Percentiles rank a stretch among this genome's conserved stretches.
Conservation (phyloP, 2,797 vertebrate genomes). For the Manis crassicaudata region DNA sequence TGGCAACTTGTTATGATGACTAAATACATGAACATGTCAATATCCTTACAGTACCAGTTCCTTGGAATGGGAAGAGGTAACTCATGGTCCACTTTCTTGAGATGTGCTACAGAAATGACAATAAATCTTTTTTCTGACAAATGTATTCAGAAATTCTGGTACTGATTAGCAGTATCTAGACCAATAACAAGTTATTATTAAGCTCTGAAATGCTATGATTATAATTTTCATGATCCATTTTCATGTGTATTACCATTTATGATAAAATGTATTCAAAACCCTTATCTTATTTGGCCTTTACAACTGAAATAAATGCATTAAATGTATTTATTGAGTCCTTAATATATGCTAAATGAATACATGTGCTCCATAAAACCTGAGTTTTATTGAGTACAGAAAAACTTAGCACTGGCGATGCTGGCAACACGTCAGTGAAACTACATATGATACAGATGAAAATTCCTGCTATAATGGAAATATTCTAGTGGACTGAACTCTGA, state of each 20-base stretch:
- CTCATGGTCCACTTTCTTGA: background rate
- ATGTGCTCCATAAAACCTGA: background rate
- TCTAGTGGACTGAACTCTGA: constrained; percentile 28
- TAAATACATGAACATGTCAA: constrained; percentile 43
- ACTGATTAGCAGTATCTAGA: background rate
- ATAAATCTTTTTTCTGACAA: constrained; percentile 30
- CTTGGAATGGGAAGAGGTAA: constrained; percentile 34
- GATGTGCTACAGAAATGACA: constrained; percentile 13
- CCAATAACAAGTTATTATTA: background rate
- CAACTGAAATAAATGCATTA: constrained; percentile 41
- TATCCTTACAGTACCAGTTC: constrained; percentile 34
- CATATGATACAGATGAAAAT: constrained; percentile 15
- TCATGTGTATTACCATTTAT: constrained; percentile 1
- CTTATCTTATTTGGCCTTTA: constrained; percentile 40
- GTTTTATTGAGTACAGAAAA: background rate
- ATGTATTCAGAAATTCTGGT: constrained; percentile 48
- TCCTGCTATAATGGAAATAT: background rate
- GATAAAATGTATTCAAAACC: background rate
- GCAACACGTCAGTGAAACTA: constrained; percentile 20
- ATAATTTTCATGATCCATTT: constrained; percentile 33
- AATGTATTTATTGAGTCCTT: constrained; percentile 34
- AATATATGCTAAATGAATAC: background rate
- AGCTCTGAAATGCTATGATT: constrained; percentile 49
- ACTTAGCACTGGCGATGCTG: constrained; percentile 1
- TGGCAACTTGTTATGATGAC: constrained; percentile 18